phyloP scores from a whole-genome alignment of 2,888 invertebrate species.

The Tuta absoluta region DNA sequence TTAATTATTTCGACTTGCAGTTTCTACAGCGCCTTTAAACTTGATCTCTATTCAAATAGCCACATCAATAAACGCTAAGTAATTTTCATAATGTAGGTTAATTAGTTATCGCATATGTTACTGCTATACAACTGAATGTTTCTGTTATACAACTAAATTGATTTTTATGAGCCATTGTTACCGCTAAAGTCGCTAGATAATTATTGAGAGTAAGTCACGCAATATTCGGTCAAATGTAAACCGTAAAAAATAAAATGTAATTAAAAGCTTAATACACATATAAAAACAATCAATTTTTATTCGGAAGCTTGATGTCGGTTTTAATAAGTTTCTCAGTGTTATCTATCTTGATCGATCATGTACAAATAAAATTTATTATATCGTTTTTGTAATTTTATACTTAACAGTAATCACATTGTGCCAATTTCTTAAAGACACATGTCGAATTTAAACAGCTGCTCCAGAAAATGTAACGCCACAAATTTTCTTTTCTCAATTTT shows the following conservation, averaged over 20 bases:
- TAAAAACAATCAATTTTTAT: background rate
- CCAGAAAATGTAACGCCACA: too few relatives aligned
- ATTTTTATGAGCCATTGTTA: conserved; percentile 28
- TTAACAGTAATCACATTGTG: conserved; percentile 4
- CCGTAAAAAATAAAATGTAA: background rate
- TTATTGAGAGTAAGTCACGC: conserved; percentile 22
- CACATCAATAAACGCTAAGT: conserved; percentile 1
- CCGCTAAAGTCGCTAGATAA: conserved; percentile 16
- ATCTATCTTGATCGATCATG: background rate
- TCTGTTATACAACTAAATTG: conserved; percentile 17
- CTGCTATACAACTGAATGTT: background rate
- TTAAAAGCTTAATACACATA: background rate
- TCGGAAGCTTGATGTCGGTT: background rate
- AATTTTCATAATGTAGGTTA: conserved; percentile 7
- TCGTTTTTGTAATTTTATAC: conserved; percentile 4
- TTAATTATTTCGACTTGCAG: background rate
- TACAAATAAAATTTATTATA: background rate
- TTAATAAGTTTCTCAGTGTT: background rate
- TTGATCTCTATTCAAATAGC: background rate
- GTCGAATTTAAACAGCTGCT: too few relatives aligned
- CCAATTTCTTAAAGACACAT: background rate
- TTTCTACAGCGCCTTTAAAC: background rate
- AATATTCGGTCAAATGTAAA: conserved; percentile 21
- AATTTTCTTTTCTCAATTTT: too few relatives aligned
- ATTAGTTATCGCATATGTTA: conserved; percentile 23